Evolutionary conservation across 2,888 invertebrate species (phyloP).

Genomic region (Archips xylosteana): DNA sequence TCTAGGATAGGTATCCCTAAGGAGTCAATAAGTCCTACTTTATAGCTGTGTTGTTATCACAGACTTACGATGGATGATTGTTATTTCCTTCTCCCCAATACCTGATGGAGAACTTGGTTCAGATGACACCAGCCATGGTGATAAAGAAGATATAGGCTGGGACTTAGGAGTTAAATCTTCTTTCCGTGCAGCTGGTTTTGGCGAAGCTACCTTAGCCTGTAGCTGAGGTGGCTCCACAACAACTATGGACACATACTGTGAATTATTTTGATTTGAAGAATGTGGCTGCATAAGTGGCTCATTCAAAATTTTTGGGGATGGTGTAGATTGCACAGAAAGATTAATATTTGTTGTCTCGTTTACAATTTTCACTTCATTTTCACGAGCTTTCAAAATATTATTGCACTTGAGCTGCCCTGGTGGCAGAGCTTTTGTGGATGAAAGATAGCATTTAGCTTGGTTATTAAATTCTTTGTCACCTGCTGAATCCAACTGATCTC

Average conservation of each 20-base stretch:
- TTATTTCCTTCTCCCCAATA: slow-evolving; percentile 87
- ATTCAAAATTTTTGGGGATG: slow-evolving; percentile 83
- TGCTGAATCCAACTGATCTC: slow-evolving; percentile 77
- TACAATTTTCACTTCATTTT: slow-evolving; percentile 79
- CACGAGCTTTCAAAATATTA: slow-evolving; percentile 94
- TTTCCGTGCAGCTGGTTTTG: slow-evolving; percentile 81
- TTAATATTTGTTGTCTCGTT: slow-evolving; percentile 78
- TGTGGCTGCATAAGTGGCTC: slow-evolving; percentile 64
- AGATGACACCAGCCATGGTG: slow-evolving; percentile 93
- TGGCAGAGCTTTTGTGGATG: slow-evolving; percentile 90
- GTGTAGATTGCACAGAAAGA: slow-evolving; percentile 75
- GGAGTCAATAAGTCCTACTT: slow-evolving; percentile 14
- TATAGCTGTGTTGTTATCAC: slow-evolving; percentile 94
- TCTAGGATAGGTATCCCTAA: background rate
- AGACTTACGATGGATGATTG: slow-evolving; percentile 92
- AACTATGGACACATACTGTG: slow-evolving; percentile 82
- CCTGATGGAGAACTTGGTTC: slow-evolving; percentile 88
- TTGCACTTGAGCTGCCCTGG: slow-evolving; percentile 97
- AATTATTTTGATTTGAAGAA: slow-evolving; percentile 70
- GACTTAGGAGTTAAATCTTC: slow-evolving; percentile 83
- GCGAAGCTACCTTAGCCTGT: slow-evolving; percentile 69
- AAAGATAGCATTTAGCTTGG: slow-evolving; percentile 87
- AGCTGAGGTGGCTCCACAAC: slow-evolving; percentile 78
- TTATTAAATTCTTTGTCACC: slow-evolving; percentile 88
- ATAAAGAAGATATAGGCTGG: slow-evolving; percentile 88